Evolutionary conservation across 2,797 vertebrate genomes (phyloP), one percentile per base, ranked within the genome.

Genomic region (Sebastes goodei): DNA sequence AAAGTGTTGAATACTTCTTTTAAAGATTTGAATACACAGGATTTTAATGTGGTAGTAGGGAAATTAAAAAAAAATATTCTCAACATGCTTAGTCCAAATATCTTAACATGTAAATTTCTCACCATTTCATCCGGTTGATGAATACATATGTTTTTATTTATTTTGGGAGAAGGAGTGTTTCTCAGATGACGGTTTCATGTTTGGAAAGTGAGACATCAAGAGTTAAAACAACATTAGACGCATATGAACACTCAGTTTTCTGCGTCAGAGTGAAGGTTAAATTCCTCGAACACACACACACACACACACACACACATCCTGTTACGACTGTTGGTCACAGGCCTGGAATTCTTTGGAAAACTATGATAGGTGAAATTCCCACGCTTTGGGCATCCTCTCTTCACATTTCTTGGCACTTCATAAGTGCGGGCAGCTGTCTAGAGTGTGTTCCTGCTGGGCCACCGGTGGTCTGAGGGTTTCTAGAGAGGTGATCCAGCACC

Each of bases 321-420:
- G 83, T 86, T 79, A 71, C 62, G 7, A 74, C 68, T 60, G 30
- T 85, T 90, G 76, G 61, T 87, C 89, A 90, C 72, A 82, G 59
- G 56, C 66, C 68, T 64, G 80, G 78, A 88, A 92, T 91, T 85
- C 76, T 74, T 87, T 71, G 71, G 49, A 88, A 88, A 83, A 86
- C 74, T 73, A 71, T 81, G 60, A 84, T 82, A 89, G 85, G 82
- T 81, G 46, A 86, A 85, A 88, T 93, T 93, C 90, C 86, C 92
- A 93, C 75, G 55, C 78, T 89, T 84, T 82, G 61, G 71, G 77
- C 77, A 88, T 89, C 82, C 84, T 85, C 76, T 88, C 38, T 27
- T 64, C 60, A 52, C 59, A 74, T 85, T 67, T 80, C 59, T 83
- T 83, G 62, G 80, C 83, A 60, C 71, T 79, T 76, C 4, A 71